Evolutionary conservation across 2,888 invertebrate genomes (phyloP), one percentile per base, ranked within the genome.

Genomic region (Dimorphilus gyrociliatus): DNA sequence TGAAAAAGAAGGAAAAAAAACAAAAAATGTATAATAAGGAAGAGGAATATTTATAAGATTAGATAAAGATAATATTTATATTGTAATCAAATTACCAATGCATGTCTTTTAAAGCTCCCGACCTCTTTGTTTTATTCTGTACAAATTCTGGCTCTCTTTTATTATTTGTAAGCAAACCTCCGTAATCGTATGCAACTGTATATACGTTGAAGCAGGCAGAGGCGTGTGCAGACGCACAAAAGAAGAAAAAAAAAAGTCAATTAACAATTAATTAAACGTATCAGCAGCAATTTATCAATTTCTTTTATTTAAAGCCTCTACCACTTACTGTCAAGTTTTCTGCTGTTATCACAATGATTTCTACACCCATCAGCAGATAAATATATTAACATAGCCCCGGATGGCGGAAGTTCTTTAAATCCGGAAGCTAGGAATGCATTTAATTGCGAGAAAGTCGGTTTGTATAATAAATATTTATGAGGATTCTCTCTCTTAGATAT

Each of bases 381-480:
- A 65, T 90, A 92, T 36, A 92, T 70, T 36, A 92, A 69, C 45
- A 92, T 69, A 29, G 81, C 86, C 27, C 88, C 88, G 57, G 81
- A 82, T 3, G 78, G 74, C 7, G 86, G 82, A 45, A 92, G 70
- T 64, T 92, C 90, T 60, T 85, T 84, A 66, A 85, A 85, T 38
- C 85, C 57, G 3, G 61, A 57, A 16, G 61, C 55, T 13, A 92
- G 70, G 66, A 88, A 90, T 39, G 88, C 81, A 60, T 88, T 72
- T 34, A 90, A 75, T 67, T 90, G 88, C 60, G 79, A 81, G 49
- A 86, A 76, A 29, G 85, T 81, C 34, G 92, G 92, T 64, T 85
- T 86, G 68, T 84, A 92, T 47, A 92, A 71, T 47, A 92, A 71
- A 68, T 86, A 88, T 67, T 92, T 92, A 69, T 90, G 90, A 24